Percentiles rank a stretch among this genome's conserved stretches.
Evolutionary conservation across 1,140 invertebrate species (phyloP).

Genomic region (Oryzaephilus surinamensis): DNA sequence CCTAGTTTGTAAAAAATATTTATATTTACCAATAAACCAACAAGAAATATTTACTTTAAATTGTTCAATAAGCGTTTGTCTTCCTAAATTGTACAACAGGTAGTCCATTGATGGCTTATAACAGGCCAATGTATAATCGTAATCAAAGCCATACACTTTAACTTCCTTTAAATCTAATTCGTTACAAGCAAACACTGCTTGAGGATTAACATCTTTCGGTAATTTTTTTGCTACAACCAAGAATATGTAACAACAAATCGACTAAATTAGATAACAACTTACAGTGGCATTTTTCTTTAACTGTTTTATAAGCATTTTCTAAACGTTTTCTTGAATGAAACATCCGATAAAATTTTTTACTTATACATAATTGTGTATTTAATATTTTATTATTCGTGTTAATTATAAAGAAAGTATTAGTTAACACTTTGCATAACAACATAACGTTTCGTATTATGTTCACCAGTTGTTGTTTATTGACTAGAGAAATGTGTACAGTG

Average conservation of each 20-base stretch:
- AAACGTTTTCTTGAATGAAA: constrained; percentile 18
- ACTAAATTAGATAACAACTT: constrained; percentile 28
- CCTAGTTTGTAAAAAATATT: background rate
- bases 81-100: constrained; percentile 85
- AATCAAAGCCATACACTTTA: constrained; percentile 96
- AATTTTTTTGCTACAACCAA: constrained; percentile 66
- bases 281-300: constrained; percentile 40
- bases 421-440: constrained; percentile 18
- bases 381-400: no score
- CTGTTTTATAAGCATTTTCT: constrained; percentile 36
- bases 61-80: constrained; percentile 75
- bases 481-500: no score
- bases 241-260: constrained; percentile 1
- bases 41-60: constrained; percentile 58
- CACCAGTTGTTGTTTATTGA: no score
- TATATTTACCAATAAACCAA: background rate
- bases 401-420: no score
- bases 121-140: constrained; percentile 95
- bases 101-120: constrained; percentile 85
- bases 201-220: constrained; percentile 72
- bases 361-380: no score
- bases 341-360: no score
- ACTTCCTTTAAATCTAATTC: constrained; percentile 86
- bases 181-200: constrained; percentile 94
- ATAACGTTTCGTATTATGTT: no score